Evolutionary conservation across 2,113 vertebrate species (phyloP), one percentile per base, ranked within the genome.

Genomic region (Lamprologus speciosus): DNA sequence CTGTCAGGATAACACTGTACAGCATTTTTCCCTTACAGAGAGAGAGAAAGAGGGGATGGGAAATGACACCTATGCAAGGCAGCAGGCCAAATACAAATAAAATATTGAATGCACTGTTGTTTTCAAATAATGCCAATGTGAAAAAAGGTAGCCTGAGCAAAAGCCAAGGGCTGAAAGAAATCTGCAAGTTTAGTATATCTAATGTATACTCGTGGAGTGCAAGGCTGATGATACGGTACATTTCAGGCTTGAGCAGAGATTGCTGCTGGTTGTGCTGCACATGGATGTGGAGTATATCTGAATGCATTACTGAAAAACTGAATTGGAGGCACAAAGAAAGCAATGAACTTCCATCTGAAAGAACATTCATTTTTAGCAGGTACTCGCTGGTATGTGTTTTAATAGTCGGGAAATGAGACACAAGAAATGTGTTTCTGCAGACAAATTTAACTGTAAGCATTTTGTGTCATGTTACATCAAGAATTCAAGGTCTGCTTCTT

Each of bases 1-100:
- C 89, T 88, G 85, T 83, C 73, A 88, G 42, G 80, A 68, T 85
- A 79, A 63, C 79, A 79, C 9, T 82, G 11, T 80, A 33, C n/a
- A 65, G 26, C 26, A 78, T 50, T 33, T 57, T 23, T 23, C 14
- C 50, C 50, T 80, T 40, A 3, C 42, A 33, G 16, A 75, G 21
- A 45, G 12, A 70, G 9, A 81, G 5, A 35, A 55, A 55, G 40
- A 51, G n/a, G 5, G 5, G n/a, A 54, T 35, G 28, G 50, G 31
- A 80, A 80, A 80, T 80, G 4, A 51, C 73, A 78, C 73, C 73
- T 51, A 78, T 78, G 45, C 45, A 78, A 78, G 68, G 19, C 26
- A 78, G 6, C 13, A 14, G 14, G 68, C 26, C 40, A 14, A 75
- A 75, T 45, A 42, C 4, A 57, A 75, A 75, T 57, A 78, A 78